A percentile compares a stretch with the other conserved stretches of the same genome.
Conservation (phyloP, 2,888 invertebrate genomes). For the Cosmia trapezina region DNA sequence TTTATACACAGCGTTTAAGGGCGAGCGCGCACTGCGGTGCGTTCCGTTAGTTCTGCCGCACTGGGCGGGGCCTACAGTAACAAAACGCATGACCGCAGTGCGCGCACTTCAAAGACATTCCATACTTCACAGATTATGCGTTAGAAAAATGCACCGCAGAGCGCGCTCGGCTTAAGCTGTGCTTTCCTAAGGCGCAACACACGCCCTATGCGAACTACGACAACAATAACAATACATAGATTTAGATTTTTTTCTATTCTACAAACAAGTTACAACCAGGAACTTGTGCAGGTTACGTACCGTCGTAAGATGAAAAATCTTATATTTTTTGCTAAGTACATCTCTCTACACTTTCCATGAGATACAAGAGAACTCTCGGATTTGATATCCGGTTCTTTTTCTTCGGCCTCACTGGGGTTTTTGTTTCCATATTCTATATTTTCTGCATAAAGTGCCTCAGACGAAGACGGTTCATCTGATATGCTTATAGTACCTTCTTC, state of each 20-base stretch:
- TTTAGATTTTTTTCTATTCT: neutral
- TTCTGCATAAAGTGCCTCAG: conserved; percentile 63
- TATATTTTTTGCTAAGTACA: conserved; percentile 76
- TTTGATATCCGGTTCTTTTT: conserved; percentile 65
- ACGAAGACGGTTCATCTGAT: conserved; percentile 68
- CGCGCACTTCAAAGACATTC: no score
- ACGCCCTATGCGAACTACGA: neutral
- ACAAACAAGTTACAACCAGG: neutral
- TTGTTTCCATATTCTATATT: conserved; percentile 53
- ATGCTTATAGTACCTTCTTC: conserved; percentile 80
- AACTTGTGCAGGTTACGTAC: conserved; percentile 66
- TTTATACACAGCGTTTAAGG: neutral
- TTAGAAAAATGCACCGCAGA: no score
- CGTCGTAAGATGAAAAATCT: conserved; percentile 82
- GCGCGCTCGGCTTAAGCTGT: no score
- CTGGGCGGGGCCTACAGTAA: no score
- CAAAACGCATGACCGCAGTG: no score
- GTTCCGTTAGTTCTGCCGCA: no score
- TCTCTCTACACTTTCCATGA: conserved; percentile 79
- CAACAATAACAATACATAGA: neutral
- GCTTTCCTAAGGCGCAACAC: no score
- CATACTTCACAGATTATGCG: no score
- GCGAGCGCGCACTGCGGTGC: no score
- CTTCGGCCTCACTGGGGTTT: conserved; percentile 36
- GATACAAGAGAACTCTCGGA: conserved; percentile 71